Evolutionary conservation across 2,113 vertebrate genomes (phyloP).

Genomic region (Xyliphius kryptos): DNA sequence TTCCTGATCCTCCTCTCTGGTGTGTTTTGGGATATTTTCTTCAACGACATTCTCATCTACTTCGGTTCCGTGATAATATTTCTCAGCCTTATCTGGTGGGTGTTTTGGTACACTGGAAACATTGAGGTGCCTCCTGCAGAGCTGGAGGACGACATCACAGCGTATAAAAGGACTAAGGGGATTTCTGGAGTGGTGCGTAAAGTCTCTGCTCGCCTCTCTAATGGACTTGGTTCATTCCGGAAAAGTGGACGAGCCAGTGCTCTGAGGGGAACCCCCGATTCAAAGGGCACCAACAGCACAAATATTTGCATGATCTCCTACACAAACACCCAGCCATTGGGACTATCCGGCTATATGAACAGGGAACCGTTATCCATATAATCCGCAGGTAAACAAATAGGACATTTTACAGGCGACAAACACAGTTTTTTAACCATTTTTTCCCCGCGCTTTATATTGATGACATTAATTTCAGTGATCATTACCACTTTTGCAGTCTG

Average conservation of each 20-base stretch:
- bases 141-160: constrained; percentile 62
- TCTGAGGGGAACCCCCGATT: background rate
- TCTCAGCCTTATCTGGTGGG: constrained; percentile 88
- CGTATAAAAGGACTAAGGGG: constrained; percentile 43
- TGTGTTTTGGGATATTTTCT: constrained; percentile 65
- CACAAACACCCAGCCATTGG: constrained; percentile 5
- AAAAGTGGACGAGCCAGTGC: constrained; percentile 32
- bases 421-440: too few species aligned
- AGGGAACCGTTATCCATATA: constrained; percentile 54
- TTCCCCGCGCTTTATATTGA: too few species aligned
- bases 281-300: background rate
- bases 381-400: constrained; percentile 36
- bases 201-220: constrained; percentile 54
- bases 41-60: constrained; percentile 81
- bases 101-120: constrained; percentile 91
- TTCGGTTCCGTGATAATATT: constrained; percentile 78
- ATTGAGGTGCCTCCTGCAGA: constrained; percentile 73
- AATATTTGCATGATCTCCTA: constrained; percentile 44
- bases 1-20: constrained; percentile 70
- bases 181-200: constrained; percentile 45
- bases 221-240: constrained; percentile 51
- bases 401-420: background rate
- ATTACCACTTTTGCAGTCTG: too few species aligned
- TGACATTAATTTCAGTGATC: too few species aligned
- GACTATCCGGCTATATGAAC: constrained; percentile 29